phyloP scores from a whole-genome alignment of 2,888 invertebrate species.

The Ochlodes sylvanus region DNA sequence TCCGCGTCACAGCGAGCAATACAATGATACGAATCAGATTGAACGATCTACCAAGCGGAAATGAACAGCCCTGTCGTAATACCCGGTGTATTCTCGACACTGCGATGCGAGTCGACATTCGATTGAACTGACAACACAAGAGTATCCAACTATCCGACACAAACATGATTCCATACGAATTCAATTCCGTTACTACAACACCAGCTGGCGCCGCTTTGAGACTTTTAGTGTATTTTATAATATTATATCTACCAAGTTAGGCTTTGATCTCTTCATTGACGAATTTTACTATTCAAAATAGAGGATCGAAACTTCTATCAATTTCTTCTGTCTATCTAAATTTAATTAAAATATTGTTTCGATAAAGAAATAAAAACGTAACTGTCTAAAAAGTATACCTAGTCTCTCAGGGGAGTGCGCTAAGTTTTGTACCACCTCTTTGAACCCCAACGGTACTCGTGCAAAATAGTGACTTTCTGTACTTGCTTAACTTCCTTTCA shows the following conservation, averaged over 20 bases:
- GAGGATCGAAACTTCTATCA: too few relatives aligned
- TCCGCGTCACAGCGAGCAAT: not conserved
- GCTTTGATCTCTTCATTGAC: not conserved
- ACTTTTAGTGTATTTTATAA: not conserved
- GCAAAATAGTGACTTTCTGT: too few relatives aligned
- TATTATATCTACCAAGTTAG: not conserved
- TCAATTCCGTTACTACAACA: not conserved
- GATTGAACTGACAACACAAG: not conserved
- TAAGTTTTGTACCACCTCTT: too few relatives aligned
- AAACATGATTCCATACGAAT: not conserved
- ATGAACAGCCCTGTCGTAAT: not conserved
- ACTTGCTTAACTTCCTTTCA: too few relatives aligned
- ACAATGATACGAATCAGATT: not conserved
- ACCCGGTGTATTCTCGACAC: not conserved
- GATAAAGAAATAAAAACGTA: too few relatives aligned
- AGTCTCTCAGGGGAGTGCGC: too few relatives aligned
- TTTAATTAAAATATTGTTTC: too few relatives aligned
- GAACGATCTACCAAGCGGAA: not conserved
- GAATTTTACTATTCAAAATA: too few relatives aligned
- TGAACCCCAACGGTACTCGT: too few relatives aligned
- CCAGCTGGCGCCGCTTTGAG: not conserved
- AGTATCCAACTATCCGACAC: not conserved
- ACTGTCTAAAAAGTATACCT: too few relatives aligned
- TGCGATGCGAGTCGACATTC: not conserved
- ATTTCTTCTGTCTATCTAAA: too few relatives aligned